phyloP scores from a whole-genome alignment of 2,113 vertebrate species.

The Laticauda colubrina region DNA sequence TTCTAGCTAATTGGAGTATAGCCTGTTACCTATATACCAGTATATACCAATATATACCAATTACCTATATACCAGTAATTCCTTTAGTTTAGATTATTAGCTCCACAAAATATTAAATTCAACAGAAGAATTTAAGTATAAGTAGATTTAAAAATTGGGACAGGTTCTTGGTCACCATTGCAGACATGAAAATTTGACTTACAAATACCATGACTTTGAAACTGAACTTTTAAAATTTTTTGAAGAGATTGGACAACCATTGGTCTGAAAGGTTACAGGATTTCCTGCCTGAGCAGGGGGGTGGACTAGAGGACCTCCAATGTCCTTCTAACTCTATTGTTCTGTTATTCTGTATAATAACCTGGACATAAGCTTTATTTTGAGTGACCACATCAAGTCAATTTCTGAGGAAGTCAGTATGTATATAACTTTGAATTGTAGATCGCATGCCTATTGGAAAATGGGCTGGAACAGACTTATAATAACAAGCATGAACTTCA shows the following conservation, averaged over 20 bases:
- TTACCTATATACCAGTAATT: not conserved
- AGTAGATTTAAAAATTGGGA: not conserved
- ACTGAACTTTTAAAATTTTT: too few species aligned
- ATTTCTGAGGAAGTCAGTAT: not conserved
- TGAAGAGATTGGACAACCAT: too few species aligned
- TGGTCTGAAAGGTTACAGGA: too few species aligned
- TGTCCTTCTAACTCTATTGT: not conserved
- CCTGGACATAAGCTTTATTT: too few species aligned
- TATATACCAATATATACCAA: not conserved
- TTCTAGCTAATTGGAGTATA: not conserved
- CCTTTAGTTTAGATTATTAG: not conserved
- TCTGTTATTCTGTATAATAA: not conserved
- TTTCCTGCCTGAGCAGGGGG: too few species aligned
- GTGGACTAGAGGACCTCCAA: not conserved
- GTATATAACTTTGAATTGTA: not conserved
- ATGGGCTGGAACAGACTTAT: not conserved
- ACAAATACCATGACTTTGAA: not conserved
- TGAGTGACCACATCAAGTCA: not conserved
- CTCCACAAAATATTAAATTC: not conserved
- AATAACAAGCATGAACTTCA: not conserved
- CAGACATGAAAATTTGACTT: not conserved
- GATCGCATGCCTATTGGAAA: not conserved
- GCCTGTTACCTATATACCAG: not conserved
- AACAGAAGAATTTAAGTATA: not conserved
- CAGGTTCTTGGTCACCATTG: not conserved